Evolutionary conservation across 1,140 invertebrate genomes (phyloP).

Genomic region (Platyscapa corneri): DNA sequence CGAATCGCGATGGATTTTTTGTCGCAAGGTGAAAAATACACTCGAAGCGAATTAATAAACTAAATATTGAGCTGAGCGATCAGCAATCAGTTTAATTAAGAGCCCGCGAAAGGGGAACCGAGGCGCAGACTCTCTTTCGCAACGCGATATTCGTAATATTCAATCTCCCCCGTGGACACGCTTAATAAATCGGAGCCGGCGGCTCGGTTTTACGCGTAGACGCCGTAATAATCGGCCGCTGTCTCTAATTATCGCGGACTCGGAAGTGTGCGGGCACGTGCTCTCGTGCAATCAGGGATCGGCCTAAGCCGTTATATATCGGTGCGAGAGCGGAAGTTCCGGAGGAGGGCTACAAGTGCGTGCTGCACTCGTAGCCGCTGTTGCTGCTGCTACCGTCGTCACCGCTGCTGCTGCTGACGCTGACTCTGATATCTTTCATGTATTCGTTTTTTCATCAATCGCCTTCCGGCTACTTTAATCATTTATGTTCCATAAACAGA

Average conservation of each 20-base stretch:
- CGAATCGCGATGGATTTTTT: not conserved
- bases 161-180: not conserved
- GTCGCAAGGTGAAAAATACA: not conserved
- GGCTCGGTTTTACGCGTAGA: not conserved
- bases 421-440: not conserved
- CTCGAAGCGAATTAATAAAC: not conserved
- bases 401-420: not conserved
- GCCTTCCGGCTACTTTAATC: conserved; percentile 18
- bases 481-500: conserved; percentile 4
- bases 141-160: not conserved
- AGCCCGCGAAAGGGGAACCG: not conserved
- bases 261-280: not conserved
- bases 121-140: not conserved
- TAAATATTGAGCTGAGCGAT: not conserved
- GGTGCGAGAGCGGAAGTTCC: not conserved
- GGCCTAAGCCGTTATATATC: not conserved
- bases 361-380: not conserved
- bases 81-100: conserved; percentile 1
- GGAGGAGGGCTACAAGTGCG: not conserved
- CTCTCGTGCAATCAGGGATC: not conserved
- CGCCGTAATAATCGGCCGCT: not conserved
- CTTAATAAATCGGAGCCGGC: not conserved
- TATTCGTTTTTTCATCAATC: conserved; percentile 7
- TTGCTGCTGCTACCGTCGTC: not conserved
- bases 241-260: conserved; percentile 27